phyloP scores from a whole-genome alignment of 2,888 invertebrate species.

The Syritta pipiens region DNA sequence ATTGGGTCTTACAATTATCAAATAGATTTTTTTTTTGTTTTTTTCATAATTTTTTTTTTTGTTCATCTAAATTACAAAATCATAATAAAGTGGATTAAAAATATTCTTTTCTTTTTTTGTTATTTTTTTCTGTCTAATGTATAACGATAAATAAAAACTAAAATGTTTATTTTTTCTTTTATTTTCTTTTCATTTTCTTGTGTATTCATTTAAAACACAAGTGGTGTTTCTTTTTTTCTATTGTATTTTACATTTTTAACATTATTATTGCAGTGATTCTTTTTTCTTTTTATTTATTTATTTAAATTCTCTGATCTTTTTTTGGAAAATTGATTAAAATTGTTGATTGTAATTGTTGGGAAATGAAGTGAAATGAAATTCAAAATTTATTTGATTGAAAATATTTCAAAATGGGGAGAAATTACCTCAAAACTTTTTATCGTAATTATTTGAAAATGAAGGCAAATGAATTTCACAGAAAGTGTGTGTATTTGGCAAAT shows the following conservation, averaged over 20 bases:
- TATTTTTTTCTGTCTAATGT: not conserved
- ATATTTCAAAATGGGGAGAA: too few relatives aligned
- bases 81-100: conserved; percentile 12
- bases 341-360: too few relatives aligned
- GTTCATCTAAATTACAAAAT: too few relatives aligned
- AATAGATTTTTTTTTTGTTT: conserved; percentile 16
- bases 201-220: not conserved
- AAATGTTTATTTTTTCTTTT: not conserved
- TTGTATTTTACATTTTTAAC: not conserved
- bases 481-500: too few relatives aligned
- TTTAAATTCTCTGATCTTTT: not conserved
- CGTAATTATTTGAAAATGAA: too few relatives aligned
- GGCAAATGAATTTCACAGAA: too few relatives aligned
- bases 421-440: too few relatives aligned
- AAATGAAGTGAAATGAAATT: too few relatives aligned
- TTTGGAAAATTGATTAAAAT: not conserved
- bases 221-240: not conserved
- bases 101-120: not conserved
- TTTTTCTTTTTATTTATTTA: conserved; percentile 2
- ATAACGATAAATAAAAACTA: conserved; percentile 1
- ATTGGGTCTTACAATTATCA: conserved; percentile 42
- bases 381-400: too few relatives aligned
- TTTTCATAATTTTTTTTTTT: conserved; percentile 28
- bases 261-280: conserved; percentile 22
- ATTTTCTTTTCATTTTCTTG: not conserved